These are phyloP conservation scores for Xyrichtys novacula DNA, from an alignment of 2,797 vertebrate genomes.

Conservation along the genomic window DNA sequence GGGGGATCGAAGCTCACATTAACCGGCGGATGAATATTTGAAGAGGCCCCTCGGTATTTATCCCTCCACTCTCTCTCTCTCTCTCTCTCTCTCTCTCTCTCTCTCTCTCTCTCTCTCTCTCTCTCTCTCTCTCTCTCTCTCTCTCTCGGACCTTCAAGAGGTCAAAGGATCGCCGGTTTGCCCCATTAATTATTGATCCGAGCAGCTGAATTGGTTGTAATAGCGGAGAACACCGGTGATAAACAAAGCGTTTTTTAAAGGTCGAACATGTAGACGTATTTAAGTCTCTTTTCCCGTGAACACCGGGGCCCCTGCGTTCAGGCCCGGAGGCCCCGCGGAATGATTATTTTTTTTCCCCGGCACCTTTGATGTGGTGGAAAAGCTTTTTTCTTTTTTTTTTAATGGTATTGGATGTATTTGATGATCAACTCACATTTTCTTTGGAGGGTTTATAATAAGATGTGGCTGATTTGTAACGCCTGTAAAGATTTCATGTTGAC, in stretches of 20 bases:
- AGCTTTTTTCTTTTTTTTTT: slow-evolving; percentile 17
- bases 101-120: slow-evolving; percentile 60
- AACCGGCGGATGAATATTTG: slow-evolving; percentile 99
- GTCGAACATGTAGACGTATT: slow-evolving; percentile 51
- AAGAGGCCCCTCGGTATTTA: slow-evolving; percentile 96
- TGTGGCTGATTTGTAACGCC: slow-evolving; percentile 30
- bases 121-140: slow-evolving; percentile 52
- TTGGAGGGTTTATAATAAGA: slow-evolving; percentile 5
- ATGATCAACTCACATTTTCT: slow-evolving; percentile 34
- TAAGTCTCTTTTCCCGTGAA: slow-evolving; percentile 22
- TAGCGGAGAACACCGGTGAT: slow-evolving; percentile 82
- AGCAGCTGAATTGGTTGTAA: slow-evolving; percentile 91
- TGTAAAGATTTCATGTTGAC: slow-evolving; percentile 25
- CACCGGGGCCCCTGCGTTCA: slow-evolving; percentile 44
- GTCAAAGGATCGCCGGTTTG: slow-evolving; percentile 90
- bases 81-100: not conserved
- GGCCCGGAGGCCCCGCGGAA: slow-evolving; percentile 63
- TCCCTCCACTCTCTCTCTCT: slow-evolving; percentile 82
- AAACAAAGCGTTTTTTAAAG: slow-evolving; percentile 80
- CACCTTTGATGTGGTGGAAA: slow-evolving; percentile 64
- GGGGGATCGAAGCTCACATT: slow-evolving; percentile 93
- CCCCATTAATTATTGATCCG: slow-evolving; percentile 97
- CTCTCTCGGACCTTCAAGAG: slow-evolving; percentile 92
- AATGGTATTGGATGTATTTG: slow-evolving; percentile 29
- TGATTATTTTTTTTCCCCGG: slow-evolving; percentile 28